Percentiles rank a stretch among this genome's conserved stretches.
Conservation (phyloP, 30 jellyfish, hydroid and myxozoan species). For the Clytia hemisphaerica region DNA sequence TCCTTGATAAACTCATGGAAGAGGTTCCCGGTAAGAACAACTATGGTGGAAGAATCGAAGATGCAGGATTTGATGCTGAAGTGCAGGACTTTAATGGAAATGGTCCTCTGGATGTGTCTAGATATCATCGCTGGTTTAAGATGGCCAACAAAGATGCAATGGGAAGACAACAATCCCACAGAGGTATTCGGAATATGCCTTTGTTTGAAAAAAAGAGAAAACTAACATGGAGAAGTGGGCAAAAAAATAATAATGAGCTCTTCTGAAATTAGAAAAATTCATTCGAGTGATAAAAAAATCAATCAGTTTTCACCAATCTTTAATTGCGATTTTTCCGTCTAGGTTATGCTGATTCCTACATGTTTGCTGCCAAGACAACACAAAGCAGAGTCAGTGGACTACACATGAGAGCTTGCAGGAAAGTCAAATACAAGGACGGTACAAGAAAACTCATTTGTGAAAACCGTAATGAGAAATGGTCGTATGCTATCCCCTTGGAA, state of each 20-base stretch:
- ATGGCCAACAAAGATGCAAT: background rate
- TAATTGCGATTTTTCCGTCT: background rate
- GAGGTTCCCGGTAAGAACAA: constrained; percentile 93
- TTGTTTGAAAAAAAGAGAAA: no score
- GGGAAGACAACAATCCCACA: constrained; percentile 8
- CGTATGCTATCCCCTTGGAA: constrained; percentile 91
- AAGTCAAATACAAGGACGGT: constrained; percentile 5
- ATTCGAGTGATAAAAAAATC: no score
- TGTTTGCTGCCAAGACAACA: constrained; percentile 81
- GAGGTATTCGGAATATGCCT: no score
- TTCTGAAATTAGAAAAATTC: no score
- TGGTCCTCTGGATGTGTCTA: constrained; percentile 51
- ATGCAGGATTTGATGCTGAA: constrained; percentile 63
- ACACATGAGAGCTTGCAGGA: background rate
- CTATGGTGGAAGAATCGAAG: constrained; percentile 52
- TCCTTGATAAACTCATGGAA: constrained; percentile 75
- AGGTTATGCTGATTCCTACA: constrained; percentile 55
- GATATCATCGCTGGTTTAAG: constrained; percentile 62
- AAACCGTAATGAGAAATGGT: constrained; percentile 53
- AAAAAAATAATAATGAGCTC: no score
- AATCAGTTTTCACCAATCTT: no score
- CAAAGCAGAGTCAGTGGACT: constrained; percentile 62
- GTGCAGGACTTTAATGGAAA: constrained; percentile 20
- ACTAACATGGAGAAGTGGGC: no score
- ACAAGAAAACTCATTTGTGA: constrained; percentile 41